Conservation (phyloP, 2,113 vertebrate species). For the Oryzias woworae region DNA sequence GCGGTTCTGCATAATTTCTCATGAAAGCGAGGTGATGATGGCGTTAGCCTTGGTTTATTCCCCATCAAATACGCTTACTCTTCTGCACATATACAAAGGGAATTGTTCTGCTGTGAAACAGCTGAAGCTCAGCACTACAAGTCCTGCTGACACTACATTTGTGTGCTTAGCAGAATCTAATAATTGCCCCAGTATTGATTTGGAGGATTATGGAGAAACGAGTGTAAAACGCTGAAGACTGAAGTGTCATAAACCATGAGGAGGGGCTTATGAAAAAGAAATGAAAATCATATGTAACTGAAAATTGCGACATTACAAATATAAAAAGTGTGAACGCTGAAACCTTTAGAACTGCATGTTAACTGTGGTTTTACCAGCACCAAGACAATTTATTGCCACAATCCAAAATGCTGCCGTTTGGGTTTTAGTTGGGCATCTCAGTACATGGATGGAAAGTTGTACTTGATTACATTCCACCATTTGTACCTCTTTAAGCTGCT, state of each 20-base stretch:
- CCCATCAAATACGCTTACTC: slow-evolving; percentile 31
- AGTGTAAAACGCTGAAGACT: slow-evolving; percentile 3
- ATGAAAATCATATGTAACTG: not conserved
- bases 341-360: no score
- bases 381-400: no score
- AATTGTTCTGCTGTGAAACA: slow-evolving; percentile 45
- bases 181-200: slow-evolving; percentile 42
- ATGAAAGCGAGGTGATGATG: slow-evolving; percentile 26
- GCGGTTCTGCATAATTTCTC: slow-evolving; percentile 13
- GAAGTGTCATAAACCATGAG: not conserved
- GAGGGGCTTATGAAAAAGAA: not conserved
- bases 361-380: no score
- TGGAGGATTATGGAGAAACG: slow-evolving; percentile 12
- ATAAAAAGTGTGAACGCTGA: no score
- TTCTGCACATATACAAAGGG: slow-evolving; percentile 39
- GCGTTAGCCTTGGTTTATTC: slow-evolving; percentile 29
- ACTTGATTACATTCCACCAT: not conserved
- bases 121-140: slow-evolving; percentile 44
- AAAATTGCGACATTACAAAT: no score
- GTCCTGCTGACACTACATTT: slow-evolving; percentile 47
- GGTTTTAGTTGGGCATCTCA: not conserved
- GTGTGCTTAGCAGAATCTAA: slow-evolving; percentile 30
- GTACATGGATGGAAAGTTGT: not conserved
- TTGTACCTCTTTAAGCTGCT: not conserved
- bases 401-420: no score